Conservation (phyloP, 2,113 vertebrate genomes). For the Amblyopsis rosae region DNA sequence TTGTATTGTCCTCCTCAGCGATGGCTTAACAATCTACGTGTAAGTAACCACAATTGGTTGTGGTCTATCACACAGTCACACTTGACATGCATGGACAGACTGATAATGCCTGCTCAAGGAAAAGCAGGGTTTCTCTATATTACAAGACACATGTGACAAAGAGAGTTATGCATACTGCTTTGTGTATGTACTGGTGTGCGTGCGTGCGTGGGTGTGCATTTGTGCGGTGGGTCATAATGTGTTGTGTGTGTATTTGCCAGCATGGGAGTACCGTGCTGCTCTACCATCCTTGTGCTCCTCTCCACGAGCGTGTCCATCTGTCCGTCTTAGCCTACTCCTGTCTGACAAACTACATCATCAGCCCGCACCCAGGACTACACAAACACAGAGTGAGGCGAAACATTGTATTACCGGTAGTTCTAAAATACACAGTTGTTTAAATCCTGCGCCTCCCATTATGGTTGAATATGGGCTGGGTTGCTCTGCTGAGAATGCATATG, state of each 20-base stretch:
- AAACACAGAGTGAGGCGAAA: conserved; percentile 67
- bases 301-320: conserved; percentile 68
- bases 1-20: conserved; percentile 78
- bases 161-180: too few relatives aligned
- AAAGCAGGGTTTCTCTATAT: too few relatives aligned
- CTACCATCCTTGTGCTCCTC: conserved; percentile 79
- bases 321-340: conserved; percentile 68
- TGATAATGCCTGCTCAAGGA: too few relatives aligned
- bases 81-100: too few relatives aligned
- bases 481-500: background rate
- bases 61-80: too few relatives aligned
- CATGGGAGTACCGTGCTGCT: conserved; percentile 71
- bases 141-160: background rate
- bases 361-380: conserved; percentile 71
- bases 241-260: conserved; percentile 58
- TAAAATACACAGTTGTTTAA: too few relatives aligned
- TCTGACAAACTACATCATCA: conserved; percentile 68
- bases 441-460: background rate
- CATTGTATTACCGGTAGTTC: background rate
- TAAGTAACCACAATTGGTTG: conserved; percentile 30
- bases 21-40: conserved; percentile 79
- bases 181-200: background rate
- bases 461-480: background rate
- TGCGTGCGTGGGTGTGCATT: too few relatives aligned
- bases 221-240: background rate